These are phyloP conservation scores for Ectemnius cavifrons DNA, from an alignment of 2,888 invertebrate genomes.

Conservation along the genomic window DNA sequence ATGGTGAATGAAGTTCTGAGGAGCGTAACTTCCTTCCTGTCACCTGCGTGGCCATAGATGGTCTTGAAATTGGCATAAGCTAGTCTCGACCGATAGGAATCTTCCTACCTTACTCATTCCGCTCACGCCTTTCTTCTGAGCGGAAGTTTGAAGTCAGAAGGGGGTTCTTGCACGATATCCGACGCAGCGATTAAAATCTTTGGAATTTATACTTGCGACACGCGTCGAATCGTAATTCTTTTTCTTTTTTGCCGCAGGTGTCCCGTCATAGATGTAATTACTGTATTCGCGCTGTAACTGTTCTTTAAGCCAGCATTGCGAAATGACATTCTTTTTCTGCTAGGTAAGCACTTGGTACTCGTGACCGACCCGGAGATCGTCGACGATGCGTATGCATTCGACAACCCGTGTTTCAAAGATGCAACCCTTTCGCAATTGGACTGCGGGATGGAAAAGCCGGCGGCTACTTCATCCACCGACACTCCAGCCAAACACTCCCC, in stretches of 20 bases:
- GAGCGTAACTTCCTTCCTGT: slow-evolving; percentile 3
- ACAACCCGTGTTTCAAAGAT: slow-evolving; percentile 87
- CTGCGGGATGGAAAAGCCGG: slow-evolving; percentile 67
- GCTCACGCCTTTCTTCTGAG: not conserved
- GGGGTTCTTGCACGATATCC: not conserved
- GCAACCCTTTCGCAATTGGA: slow-evolving; percentile 75
- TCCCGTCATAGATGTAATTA: too few relatives aligned
- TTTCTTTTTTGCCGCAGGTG: too few relatives aligned
- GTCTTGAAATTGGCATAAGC: not conserved
- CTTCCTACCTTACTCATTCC: not conserved
- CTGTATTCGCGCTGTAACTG: too few relatives aligned
- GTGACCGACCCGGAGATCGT: slow-evolving; percentile 87
- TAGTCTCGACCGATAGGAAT: not conserved
- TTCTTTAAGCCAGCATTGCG: not conserved
- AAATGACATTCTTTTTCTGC: slow-evolving; percentile 58
- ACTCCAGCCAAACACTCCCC: slow-evolving; percentile 63
- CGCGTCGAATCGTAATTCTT: too few relatives aligned
- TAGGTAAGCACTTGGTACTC: slow-evolving; percentile 86
- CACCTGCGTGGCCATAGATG: not conserved
- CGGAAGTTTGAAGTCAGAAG: not conserved
- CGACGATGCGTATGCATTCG: slow-evolving; percentile 88
- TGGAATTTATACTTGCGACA: not conserved
- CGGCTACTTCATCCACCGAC: slow-evolving; percentile 58
- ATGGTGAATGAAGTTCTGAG: not conserved
- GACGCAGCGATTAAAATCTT: not conserved